Conservation (phyloP, 2,113 vertebrate genomes). For the Trogon melanurus region DNA sequence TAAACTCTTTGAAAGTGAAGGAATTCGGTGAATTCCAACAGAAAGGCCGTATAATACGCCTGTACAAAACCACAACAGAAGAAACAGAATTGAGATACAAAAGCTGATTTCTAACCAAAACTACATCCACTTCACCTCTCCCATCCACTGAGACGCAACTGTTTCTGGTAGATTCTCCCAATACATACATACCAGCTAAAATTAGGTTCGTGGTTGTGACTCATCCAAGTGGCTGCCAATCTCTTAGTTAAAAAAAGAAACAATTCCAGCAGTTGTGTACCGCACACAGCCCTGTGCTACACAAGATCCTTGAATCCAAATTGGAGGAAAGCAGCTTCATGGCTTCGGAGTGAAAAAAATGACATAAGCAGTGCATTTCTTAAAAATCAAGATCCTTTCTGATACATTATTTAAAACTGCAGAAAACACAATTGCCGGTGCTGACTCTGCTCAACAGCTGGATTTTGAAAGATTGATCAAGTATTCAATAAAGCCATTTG, state of each 20-base stretch:
- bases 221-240: slow-evolving; percentile 61
- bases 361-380: background rate
- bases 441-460: slow-evolving; percentile 19
- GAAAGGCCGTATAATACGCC: background rate
- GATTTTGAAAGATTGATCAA: slow-evolving; percentile 44
- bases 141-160: background rate
- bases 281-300: background rate
- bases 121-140: background rate
- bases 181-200: slow-evolving; percentile 42
- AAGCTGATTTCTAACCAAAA: background rate
- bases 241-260: slow-evolving; percentile 63
- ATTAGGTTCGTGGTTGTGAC: slow-evolving; percentile 58
- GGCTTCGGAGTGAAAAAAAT: background rate
- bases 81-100: background rate
- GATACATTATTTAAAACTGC: slow-evolving; percentile 8
- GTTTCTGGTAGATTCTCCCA: slow-evolving; percentile 17
- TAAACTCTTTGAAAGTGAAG: slow-evolving; percentile 35
- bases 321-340: background rate
- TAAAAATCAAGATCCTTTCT: background rate
- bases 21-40: background rate
- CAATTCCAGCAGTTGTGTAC: slow-evolving; percentile 51
- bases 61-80: background rate
- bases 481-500: background rate
- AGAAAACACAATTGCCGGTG: background rate
- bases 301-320: background rate